phyloP scores from a whole-genome alignment of 2,797 vertebrate genomes.

The Sebastes iracundus region DNA sequence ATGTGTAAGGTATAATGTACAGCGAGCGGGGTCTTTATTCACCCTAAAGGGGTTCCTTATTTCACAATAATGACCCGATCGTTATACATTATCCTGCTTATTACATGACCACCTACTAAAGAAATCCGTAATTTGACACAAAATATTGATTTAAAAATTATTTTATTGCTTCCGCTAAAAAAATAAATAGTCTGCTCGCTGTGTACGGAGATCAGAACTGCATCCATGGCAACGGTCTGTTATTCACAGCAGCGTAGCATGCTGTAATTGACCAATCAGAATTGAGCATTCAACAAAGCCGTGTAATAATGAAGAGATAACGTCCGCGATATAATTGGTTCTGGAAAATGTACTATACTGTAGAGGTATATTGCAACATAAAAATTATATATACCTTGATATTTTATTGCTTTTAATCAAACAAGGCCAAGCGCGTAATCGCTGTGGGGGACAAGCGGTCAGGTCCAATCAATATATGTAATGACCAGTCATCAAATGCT shows the following conservation, averaged over 20 bases:
- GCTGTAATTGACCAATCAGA: neutral
- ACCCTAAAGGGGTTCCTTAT: no score
- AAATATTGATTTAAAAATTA: no score
- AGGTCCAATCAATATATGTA: neutral
- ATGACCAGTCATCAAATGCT: neutral
- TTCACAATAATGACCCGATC: no score
- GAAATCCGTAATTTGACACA: no score
- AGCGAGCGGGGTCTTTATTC: neutral
- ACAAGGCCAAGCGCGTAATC: neutral
- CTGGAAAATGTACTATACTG: neutral
- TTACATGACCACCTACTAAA: accelerated
- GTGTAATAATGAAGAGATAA: neutral
- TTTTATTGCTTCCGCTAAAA: no score
- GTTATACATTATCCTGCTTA: no score
- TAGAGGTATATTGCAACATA: neutral
- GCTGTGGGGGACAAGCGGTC: no score
- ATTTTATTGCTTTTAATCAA: neutral
- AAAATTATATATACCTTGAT: neutral
- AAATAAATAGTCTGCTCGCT: no score
- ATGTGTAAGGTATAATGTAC: neutral
- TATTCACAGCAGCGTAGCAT: neutral
- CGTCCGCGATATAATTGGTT: neutral
- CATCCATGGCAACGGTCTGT: neutral
- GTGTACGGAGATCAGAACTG: neutral
- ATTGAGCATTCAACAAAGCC: neutral